A percentile compares a stretch with the other conserved stretches of the same genome.
phyloP scores from a whole-genome alignment of 2,113 vertebrate genomes.

The Damaliscus lunatus region DNA sequence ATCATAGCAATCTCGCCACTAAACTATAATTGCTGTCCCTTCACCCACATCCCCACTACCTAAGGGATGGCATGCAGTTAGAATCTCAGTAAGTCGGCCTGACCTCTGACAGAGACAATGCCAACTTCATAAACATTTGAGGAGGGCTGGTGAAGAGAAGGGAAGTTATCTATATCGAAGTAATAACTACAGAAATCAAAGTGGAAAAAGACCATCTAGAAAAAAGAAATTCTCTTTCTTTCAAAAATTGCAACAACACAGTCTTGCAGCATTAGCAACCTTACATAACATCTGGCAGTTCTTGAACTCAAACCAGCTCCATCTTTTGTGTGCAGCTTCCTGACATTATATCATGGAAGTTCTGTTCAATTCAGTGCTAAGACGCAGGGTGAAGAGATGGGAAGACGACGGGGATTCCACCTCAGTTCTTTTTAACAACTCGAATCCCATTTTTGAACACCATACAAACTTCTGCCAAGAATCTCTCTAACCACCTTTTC shows the following conservation, averaged over 20 bases:
- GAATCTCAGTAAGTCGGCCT: neutral
- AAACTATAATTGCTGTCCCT: neutral
- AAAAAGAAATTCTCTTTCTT: conserved; percentile 16
- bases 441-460: neutral
- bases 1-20: neutral
- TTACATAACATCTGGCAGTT: neutral
- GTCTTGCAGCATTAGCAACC: neutral
- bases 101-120: neutral
- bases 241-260: neutral
- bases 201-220: neutral
- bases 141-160: neutral
- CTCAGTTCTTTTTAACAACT: neutral
- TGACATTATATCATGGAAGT: neutral
- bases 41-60: neutral
- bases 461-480: neutral
- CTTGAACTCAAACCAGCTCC: neutral
- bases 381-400: neutral
- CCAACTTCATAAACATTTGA: neutral
- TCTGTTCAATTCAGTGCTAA: neutral
- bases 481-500: neutral
- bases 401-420: too few species aligned
- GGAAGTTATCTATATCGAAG: neutral
- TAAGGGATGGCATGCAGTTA: neutral
- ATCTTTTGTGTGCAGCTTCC: neutral
- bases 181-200: conserved; percentile 2